Conservation (phyloP, 2,113 vertebrate genomes). For the Thamnophis sirtalis region DNA sequence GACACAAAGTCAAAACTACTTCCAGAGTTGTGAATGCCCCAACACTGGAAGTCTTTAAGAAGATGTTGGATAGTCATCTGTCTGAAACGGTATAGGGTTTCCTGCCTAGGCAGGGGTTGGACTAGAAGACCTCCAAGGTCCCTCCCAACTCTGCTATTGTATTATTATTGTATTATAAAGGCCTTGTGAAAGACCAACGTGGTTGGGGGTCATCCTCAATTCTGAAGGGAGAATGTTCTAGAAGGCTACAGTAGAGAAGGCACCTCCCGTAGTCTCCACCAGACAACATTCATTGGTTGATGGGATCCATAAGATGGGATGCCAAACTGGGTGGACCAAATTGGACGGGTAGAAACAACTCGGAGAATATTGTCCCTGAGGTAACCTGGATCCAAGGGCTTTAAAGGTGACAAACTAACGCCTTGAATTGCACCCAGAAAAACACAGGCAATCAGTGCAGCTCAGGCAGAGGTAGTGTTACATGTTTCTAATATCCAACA, state of each 20-base stretch:
- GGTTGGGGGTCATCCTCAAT: background rate
- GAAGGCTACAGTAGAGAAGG: background rate
- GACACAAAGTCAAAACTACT: background rate
- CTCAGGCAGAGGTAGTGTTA: background rate
- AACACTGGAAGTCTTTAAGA: no score
- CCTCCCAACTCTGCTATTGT: no score
- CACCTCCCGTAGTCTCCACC: background rate
- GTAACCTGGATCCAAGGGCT: background rate
- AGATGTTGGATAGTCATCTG: no score
- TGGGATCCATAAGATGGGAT: background rate
- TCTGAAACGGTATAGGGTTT: no score
- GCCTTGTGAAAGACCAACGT: background rate
- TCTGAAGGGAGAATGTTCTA: background rate
- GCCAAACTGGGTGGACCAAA: background rate
- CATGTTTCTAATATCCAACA: background rate
- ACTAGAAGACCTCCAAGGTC: no score
- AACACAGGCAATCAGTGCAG: background rate
- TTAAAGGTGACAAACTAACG: background rate
- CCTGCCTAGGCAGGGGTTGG: no score
- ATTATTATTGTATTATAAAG: no score
- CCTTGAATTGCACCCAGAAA: background rate
- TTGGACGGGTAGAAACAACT: background rate
- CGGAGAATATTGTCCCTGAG: background rate
- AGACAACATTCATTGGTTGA: background rate
- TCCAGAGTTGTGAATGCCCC: no score